Evolutionary conservation across 2,113 vertebrate genomes (phyloP).

Genomic region (Todiramphus chloris): DNA sequence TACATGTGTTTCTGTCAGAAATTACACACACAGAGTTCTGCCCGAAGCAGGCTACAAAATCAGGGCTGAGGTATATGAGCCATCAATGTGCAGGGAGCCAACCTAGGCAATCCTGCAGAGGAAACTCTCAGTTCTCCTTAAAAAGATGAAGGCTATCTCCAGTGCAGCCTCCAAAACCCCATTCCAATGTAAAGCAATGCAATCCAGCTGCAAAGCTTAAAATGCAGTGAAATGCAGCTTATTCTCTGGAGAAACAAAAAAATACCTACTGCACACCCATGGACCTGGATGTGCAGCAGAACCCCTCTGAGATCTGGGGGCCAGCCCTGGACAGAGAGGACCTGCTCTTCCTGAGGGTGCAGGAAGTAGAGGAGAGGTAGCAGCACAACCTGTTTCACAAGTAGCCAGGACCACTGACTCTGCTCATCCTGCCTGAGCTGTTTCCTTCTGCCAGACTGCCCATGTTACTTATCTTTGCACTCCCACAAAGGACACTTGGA

Average conservation of each 20-base stretch:
- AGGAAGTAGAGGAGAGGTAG: not conserved
- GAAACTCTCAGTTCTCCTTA: not conserved
- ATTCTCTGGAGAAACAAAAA: not conserved
- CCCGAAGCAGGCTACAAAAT: not conserved
- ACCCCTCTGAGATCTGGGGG: not conserved
- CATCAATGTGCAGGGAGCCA: not conserved
- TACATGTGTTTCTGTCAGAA: not conserved
- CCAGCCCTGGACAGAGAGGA: not conserved
- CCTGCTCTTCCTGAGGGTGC: not conserved
- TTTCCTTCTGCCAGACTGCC: not conserved
- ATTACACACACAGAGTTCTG: not conserved
- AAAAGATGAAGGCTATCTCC: not conserved
- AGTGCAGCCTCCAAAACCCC: not conserved
- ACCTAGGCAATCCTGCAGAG: not conserved
- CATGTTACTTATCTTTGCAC: not conserved
- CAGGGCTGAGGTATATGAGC: not conserved
- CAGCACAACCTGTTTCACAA: not conserved
- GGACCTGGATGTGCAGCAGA: not conserved
- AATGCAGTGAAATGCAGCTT: not conserved
- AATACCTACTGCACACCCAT: not conserved
- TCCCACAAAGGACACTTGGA: accelerated
- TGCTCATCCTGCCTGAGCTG: not conserved
- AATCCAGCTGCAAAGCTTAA: not conserved
- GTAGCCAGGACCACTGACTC: not conserved
- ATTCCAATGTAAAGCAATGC: not conserved